phyloP scores from a whole-genome alignment of 1,140 invertebrate genomes.

The Luehdorfia chinensis region DNA sequence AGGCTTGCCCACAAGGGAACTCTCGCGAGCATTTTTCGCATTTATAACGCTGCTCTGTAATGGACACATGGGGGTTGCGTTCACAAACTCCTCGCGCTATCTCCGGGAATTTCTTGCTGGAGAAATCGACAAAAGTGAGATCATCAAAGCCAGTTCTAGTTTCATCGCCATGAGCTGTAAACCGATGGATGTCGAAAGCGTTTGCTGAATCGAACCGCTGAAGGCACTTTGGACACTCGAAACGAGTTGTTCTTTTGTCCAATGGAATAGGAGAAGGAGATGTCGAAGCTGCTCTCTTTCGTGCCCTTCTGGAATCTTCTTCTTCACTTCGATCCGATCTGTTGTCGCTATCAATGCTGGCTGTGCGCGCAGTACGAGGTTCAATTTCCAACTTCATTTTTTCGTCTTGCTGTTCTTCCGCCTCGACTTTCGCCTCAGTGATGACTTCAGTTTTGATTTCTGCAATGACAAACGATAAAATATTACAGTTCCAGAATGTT shows the following conservation, averaged over 20 bases:
- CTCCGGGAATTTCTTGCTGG: conserved; percentile 85
- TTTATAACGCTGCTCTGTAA: conserved; percentile 81
- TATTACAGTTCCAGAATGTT: conserved; percentile 60
- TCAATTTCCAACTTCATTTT: conserved; percentile 54
- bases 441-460: conserved; percentile 72
- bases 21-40: conserved; percentile 85
- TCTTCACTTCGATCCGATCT: conserved; percentile 72
- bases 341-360: conserved; percentile 67
- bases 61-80: conserved; percentile 80
- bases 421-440: conserved; percentile 63
- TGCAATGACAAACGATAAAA: conserved; percentile 65
- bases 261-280: conserved; percentile 79
- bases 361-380: conserved; percentile 44
- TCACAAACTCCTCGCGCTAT: conserved; percentile 87
- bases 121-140: conserved; percentile 88
- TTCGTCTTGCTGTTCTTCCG: conserved; percentile 42
- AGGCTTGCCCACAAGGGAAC: conserved; percentile 85
- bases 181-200: conserved; percentile 82
- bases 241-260: conserved; percentile 83
- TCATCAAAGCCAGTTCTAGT: conserved; percentile 82
- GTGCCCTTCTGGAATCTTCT: conserved; percentile 55
- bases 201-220: conserved; percentile 84
- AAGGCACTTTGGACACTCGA: conserved; percentile 85
- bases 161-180: conserved; percentile 78
- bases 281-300: conserved; percentile 70